Conservation (phyloP, 30 jellyfish, hydroid and myxozoan species). For the Morbakka virulenta region DNA sequence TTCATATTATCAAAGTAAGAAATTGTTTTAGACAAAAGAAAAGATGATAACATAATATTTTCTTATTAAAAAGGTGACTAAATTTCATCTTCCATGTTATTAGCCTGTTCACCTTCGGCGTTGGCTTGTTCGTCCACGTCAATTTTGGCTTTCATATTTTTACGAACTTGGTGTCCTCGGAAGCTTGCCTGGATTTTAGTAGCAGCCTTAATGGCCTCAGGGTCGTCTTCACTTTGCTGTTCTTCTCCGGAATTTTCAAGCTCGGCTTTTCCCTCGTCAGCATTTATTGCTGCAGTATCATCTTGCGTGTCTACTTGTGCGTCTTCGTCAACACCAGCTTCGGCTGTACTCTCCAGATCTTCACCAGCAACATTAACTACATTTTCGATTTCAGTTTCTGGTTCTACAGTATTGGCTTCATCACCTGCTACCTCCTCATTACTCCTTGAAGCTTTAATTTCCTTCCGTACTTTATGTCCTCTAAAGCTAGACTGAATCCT, state of each 20-base stretch:
- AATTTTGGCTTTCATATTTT: constrained; percentile 21
- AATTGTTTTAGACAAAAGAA: no score
- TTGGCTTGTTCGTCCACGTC: background rate
- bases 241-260: background rate
- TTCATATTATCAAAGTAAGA: no score
- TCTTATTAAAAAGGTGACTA: no score
- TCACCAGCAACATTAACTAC: background rate
- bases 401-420: background rate
- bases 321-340: constrained; percentile 1
- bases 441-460: constrained; percentile 31
- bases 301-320: constrained; percentile 5
- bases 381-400: background rate
- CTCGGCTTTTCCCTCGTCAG: background rate
- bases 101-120: background rate
- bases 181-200: constrained; percentile 67
- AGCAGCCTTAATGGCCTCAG: constrained; percentile 47
- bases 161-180: constrained; percentile 57
- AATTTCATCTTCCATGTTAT: background rate
- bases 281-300: background rate
- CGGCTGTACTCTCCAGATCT: background rate
- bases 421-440: background rate
- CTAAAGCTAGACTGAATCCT: constrained; percentile 64
- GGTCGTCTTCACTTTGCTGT: constrained; percentile 13
- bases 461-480: constrained; percentile 63
- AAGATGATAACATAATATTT: no score